Conservation (phyloP, 2,888 invertebrate species). For the Sinohyriopsis cumingii region DNA sequence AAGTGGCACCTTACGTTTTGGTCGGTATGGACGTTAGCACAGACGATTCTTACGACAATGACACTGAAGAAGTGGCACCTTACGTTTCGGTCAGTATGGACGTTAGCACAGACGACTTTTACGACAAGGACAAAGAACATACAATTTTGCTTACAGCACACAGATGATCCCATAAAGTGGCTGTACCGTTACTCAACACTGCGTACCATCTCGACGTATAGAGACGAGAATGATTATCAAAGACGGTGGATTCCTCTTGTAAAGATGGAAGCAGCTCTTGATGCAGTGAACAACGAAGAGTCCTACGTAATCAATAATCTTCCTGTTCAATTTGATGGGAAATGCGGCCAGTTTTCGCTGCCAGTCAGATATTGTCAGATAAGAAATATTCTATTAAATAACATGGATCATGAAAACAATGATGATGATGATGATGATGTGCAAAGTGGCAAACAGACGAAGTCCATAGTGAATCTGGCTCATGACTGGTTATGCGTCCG, state of each 20-base stretch:
- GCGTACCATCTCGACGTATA: conserved; percentile 15
- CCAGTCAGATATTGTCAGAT: conserved; percentile 15
- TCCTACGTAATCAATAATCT: conserved; percentile 28
- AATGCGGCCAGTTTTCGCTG: conserved; percentile 20
- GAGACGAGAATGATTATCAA: conserved; percentile 18
- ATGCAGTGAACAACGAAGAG: conserved; percentile 16
- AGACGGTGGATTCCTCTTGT: conserved; percentile 32
- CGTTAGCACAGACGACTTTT: conserved; percentile 2
- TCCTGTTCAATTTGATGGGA: conserved; percentile 15
- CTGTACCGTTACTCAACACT: conserved; percentile 19
- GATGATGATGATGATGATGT: no score
- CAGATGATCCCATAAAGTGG: conserved; percentile 22
- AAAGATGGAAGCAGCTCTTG: conserved; percentile 31
- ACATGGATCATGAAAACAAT: no score
- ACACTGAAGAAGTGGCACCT: not conserved
- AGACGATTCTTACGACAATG: not conserved
- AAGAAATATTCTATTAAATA: conserved; percentile 26
- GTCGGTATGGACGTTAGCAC: conserved; percentile 1
- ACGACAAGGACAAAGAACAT: conserved; percentile 21
- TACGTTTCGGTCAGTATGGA: not conserved
- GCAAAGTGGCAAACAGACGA: no score
- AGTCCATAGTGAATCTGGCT: no score
- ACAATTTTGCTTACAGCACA: conserved; percentile 29
- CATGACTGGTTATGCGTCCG: no score
- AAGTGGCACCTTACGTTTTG: not conserved